These are phyloP conservation scores for Chunga burmeisteri DNA, from an alignment of 2,113 vertebrate species.

Conservation along the genomic window DNA sequence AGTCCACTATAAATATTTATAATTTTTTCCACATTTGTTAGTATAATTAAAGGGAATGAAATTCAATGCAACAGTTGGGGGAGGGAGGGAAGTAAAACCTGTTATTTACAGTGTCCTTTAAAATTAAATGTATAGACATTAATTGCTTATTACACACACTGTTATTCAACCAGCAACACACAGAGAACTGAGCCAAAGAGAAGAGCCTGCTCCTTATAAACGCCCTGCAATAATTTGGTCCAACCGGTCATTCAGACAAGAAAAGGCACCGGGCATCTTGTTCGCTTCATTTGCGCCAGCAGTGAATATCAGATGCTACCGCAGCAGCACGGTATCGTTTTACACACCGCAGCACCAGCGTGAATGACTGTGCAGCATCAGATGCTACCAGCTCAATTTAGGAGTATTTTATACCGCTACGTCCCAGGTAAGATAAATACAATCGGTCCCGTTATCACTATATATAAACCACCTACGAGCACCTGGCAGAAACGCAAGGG, in stretches of 20 bases:
- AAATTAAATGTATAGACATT: slow-evolving; percentile 62
- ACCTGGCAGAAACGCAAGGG: not conserved
- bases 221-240: slow-evolving; percentile 18
- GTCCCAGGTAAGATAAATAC: not conserved
- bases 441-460: not conserved
- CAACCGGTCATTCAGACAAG: not conserved
- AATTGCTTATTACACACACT: slow-evolving; percentile 54
- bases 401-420: not conserved
- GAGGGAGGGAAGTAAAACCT: slow-evolving; percentile 57
- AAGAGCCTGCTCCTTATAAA: slow-evolving; percentile 28
- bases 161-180: slow-evolving; percentile 31
- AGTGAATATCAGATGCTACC: not conserved
- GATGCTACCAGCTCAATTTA: slow-evolving; percentile 5
- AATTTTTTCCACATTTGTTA: slow-evolving; percentile 57
- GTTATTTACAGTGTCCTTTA: slow-evolving; percentile 61
- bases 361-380: not conserved
- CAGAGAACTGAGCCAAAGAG: slow-evolving; percentile 34
- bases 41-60: slow-evolving; percentile 60
- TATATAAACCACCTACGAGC: not conserved
- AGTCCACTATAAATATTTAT: slow-evolving; percentile 67
- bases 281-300: not conserved
- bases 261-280: slow-evolving; percentile 2
- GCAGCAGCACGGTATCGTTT: not conserved
- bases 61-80: slow-evolving; percentile 64
- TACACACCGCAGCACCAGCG: not conserved